These are phyloP conservation scores for Pelochelys cantorii DNA, from an alignment of 2,797 vertebrate species.

Conservation along the genomic window DNA sequence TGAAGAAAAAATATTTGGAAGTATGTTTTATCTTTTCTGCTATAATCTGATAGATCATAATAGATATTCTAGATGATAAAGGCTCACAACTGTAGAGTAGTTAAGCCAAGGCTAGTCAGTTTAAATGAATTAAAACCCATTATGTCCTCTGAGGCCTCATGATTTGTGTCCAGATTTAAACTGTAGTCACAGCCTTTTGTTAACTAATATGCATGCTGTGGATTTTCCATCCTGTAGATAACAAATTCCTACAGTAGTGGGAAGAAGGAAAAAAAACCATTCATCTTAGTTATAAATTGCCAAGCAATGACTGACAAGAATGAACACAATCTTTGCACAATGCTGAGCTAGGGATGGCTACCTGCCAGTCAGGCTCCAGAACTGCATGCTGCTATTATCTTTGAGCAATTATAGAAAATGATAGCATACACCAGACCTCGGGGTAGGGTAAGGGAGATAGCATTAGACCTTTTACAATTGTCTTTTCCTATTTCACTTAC, in stretches of 20 bases:
- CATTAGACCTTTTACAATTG: background rate
- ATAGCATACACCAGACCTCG: slow-evolving; percentile 16
- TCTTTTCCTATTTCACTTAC: background rate
- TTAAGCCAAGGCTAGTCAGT: slow-evolving; percentile 54
- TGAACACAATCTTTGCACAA: slow-evolving; percentile 52
- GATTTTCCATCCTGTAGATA: slow-evolving; percentile 57
- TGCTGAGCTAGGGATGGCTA: slow-evolving; percentile 8
- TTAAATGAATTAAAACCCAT: slow-evolving; percentile 45
- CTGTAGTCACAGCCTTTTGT: slow-evolving; percentile 46
- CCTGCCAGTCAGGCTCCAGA: slow-evolving; percentile 46
- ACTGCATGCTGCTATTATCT: slow-evolving; percentile 26
- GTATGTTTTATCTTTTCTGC: slow-evolving; percentile 38
- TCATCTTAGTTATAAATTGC: slow-evolving; percentile 49
- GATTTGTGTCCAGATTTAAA: slow-evolving; percentile 48
- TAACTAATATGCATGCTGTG: slow-evolving; percentile 33
- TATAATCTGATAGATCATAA: background rate
- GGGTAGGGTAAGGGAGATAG: background rate
- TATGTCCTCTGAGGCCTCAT: slow-evolving; percentile 23
- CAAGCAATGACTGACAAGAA: slow-evolving; percentile 65
- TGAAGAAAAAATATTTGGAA: slow-evolving; percentile 46
- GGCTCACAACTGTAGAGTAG: background rate
- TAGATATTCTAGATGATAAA: slow-evolving; percentile 57
- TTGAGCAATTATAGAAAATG: slow-evolving; percentile 39
- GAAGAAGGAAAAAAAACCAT: slow-evolving; percentile 6
- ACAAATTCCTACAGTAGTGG: slow-evolving; percentile 62